Evolutionary conservation across 53 echinoderm and acorn worm species (phyloP).

Genomic region (Patiria pectinifera): DNA sequence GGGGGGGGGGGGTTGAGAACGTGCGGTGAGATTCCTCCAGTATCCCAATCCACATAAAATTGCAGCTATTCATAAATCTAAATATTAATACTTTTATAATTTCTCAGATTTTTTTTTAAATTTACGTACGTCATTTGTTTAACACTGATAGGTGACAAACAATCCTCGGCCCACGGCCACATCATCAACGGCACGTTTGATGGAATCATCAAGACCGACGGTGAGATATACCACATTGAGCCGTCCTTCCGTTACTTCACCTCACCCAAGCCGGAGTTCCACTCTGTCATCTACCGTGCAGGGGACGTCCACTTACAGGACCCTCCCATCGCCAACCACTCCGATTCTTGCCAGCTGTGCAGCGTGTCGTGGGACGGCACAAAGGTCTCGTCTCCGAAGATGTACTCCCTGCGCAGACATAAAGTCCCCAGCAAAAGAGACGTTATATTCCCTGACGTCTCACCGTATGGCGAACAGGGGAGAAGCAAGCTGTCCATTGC

Average conservation of each 20-base stretch:
- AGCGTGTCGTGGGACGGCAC: slow-evolving; percentile 25
- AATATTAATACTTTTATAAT: too few species aligned
- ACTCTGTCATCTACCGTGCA: slow-evolving; percentile 67
- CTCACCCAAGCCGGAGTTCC: slow-evolving; percentile 22
- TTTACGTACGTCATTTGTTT: too few species aligned
- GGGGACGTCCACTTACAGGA: slow-evolving; percentile 32
- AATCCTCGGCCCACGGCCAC: slow-evolving; percentile 47
- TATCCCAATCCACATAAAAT: too few species aligned
- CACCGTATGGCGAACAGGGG: neutral
- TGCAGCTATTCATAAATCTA: too few species aligned
- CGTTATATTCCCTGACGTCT: neutral
- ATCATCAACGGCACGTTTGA: slow-evolving; percentile 62
- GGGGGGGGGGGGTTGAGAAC: too few species aligned
- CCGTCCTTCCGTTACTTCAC: slow-evolving; percentile 44
- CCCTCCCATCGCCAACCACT: neutral
- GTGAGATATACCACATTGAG: slow-evolving; percentile 64
- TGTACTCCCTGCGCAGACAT: neutral
- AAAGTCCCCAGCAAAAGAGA: neutral
- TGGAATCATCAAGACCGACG: slow-evolving; percentile 50
- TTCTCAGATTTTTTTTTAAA: too few species aligned
- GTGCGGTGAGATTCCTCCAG: too few species aligned
- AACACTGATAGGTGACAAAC: slow-evolving; percentile 19
- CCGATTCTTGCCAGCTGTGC: slow-evolving; percentile 32
- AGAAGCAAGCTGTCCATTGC: slow-evolving; percentile 7
- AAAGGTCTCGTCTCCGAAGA: neutral